These are phyloP conservation scores for Tipula unca DNA, from an alignment of 2,888 invertebrate genomes.

Conservation along the genomic window DNA sequence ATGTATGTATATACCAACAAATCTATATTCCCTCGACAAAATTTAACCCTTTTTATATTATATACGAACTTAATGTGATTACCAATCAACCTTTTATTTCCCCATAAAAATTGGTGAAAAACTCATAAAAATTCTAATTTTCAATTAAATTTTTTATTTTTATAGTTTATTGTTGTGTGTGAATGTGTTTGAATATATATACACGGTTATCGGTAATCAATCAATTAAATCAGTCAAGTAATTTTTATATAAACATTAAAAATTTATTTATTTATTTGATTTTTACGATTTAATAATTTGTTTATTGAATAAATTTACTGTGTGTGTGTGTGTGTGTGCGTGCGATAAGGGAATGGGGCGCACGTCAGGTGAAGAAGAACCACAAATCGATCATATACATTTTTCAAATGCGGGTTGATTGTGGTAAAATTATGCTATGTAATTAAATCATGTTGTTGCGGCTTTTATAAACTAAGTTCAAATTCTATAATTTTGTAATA, in stretches of 20 bases:
- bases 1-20: neutral
- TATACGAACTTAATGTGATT: neutral
- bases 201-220: neutral
- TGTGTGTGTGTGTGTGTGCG: neutral
- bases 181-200: neutral
- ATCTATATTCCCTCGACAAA: neutral
- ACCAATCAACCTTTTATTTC: neutral
- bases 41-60: neutral
- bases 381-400: neutral
- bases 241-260: neutral
- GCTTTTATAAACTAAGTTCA: neutral
- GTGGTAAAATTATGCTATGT: neutral
- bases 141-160: neutral
- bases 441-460: neutral
- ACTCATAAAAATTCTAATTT: conserved; percentile 8
- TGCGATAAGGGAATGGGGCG: neutral
- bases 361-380: neutral
- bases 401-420: neutral
- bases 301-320: neutral
- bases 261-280: neutral
- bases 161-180: neutral
- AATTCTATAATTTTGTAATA: neutral
- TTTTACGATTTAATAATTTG: neutral
- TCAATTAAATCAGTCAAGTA: conserved; percentile 14
- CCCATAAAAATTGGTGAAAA: neutral